Conservation (phyloP, 2,113 vertebrate species). For the Choloepus hoffmanni region DNA sequence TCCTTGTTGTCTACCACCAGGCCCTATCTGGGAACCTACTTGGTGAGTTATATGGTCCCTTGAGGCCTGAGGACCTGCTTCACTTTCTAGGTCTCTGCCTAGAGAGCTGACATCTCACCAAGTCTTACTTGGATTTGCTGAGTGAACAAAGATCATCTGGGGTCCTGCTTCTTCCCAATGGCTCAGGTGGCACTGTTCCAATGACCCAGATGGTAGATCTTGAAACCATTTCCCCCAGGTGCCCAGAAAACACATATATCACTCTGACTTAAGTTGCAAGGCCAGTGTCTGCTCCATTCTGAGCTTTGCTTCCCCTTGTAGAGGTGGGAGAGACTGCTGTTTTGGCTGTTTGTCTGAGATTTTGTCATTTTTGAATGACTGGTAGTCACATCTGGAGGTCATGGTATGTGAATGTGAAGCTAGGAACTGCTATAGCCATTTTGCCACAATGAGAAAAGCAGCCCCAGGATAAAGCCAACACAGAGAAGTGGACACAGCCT, state of each 20-base stretch:
- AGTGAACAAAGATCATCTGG: not conserved
- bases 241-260: not conserved
- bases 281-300: not conserved
- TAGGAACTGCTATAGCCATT: not conserved
- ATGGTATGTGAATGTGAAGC: not conserved
- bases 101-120: not conserved
- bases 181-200: not conserved
- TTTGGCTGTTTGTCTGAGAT: not conserved
- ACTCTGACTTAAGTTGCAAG: not conserved
- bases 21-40: too few relatives aligned
- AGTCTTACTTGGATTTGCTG: not conserved
- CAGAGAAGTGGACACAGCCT: not conserved
- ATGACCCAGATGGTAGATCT: not conserved
- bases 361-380: not conserved
- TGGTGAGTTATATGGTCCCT: too few relatives aligned
- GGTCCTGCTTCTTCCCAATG: not conserved
- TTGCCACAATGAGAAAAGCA: not conserved
- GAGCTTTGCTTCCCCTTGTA: not conserved
- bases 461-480: not conserved
- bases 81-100: not conserved
- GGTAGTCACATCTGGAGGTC: not conserved
- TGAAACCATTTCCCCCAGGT: too few relatives aligned
- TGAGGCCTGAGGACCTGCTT: not conserved
- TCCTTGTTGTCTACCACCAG: too few relatives aligned
- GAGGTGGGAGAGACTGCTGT: not conserved